Conservation (phyloP, 2,113 vertebrate species). For the Notothenia rossii region DNA sequence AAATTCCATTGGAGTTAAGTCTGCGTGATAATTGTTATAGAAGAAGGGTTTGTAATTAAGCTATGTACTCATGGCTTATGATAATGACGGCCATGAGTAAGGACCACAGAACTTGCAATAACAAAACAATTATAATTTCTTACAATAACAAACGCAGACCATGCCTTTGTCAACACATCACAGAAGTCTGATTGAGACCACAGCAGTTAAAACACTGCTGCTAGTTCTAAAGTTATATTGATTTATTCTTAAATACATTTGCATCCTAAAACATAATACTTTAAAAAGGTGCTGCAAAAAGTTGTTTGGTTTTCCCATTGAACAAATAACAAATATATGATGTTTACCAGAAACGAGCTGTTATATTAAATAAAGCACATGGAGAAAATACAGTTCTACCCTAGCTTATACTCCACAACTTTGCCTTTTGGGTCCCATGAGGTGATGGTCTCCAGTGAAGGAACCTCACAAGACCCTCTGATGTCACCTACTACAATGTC, state of each 20-base stretch:
- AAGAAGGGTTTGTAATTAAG: constrained; percentile 20
- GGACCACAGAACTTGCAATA: constrained; percentile 20
- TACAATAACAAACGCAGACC: constrained; percentile 6
- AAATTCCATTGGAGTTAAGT: background rate
- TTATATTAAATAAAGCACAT: constrained; percentile 19
- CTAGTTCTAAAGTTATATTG: background rate
- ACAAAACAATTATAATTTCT: constrained; percentile 25
- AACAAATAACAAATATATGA: background rate
- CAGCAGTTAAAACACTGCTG: background rate
- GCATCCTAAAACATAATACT: background rate
- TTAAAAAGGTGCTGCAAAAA: background rate
- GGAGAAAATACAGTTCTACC: constrained; percentile 13
- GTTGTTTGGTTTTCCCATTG: background rate
- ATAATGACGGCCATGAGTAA: constrained; percentile 17
- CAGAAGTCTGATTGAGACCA: background rate
- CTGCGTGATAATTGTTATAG: background rate
- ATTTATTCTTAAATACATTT: background rate
- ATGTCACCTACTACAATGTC: constrained; percentile 61
- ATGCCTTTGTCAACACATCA: constrained; percentile 15
- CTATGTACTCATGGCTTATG: constrained; percentile 18
- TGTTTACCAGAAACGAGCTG: constrained; percentile 8
- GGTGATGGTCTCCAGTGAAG: constrained; percentile 45
- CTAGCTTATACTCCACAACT: constrained; percentile 38
- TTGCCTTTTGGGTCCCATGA: constrained; percentile 47
- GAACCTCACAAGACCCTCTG: constrained; percentile 62